Percentiles rank a stretch among this genome's conserved stretches.
phyloP scores from a whole-genome alignment of 2,888 invertebrate species.

The Melipona beecheii region DNA sequence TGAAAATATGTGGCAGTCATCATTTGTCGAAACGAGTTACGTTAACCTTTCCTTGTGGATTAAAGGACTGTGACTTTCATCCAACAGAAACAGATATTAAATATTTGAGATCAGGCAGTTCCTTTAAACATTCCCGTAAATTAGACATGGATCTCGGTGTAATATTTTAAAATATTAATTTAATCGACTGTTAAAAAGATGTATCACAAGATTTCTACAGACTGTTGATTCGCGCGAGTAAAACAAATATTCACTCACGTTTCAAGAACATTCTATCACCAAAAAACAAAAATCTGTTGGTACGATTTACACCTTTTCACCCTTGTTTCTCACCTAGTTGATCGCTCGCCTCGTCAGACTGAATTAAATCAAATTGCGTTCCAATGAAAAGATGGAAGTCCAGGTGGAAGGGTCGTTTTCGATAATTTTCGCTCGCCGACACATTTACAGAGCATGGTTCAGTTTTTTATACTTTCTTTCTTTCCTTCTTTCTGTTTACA shows the following conservation, averaged over 20 bases:
- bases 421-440: conserved; percentile 25
- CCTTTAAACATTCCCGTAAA: too few species aligned
- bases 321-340: neutral
- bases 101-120: too few species aligned
- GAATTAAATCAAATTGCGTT: neutral
- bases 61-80: too few species aligned
- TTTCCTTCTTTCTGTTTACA: conserved; percentile 78
- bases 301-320: neutral
- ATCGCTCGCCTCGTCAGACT: neutral
- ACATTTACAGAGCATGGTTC: conserved; percentile 72
- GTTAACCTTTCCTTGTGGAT: too few species aligned
- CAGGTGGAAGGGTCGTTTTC: neutral
- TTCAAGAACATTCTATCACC: neutral
- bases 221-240: too few species aligned
- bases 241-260: neutral
- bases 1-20: neutral
- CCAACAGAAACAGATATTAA: too few species aligned
- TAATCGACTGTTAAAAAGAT: too few species aligned
- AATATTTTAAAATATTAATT: too few species aligned
- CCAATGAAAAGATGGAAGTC: neutral
- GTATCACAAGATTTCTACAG: too few species aligned
- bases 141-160: too few species aligned
- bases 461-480: conserved; percentile 74
- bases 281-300: neutral
- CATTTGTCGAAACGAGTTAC: too few species aligned